Evolutionary conservation across 2,888 invertebrate species (phyloP).

Genomic region (Trisateles emortualis): DNA sequence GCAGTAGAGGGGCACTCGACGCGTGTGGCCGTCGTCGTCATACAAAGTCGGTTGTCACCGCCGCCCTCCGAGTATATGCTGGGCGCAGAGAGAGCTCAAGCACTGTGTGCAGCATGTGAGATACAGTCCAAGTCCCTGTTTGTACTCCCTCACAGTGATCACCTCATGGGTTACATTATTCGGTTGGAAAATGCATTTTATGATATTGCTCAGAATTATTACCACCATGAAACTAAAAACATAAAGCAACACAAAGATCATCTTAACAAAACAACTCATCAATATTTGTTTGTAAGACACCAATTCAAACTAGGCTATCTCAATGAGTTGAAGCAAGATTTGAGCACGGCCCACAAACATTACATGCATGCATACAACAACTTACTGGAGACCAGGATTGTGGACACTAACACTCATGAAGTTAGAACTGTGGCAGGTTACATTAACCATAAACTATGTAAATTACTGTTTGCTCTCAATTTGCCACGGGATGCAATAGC

Average conservation of each 20-base stretch:
- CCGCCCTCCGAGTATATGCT: constrained; percentile 93
- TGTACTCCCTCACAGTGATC: constrained; percentile 96
- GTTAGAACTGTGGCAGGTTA: constrained; percentile 98
- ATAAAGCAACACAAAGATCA: constrained; percentile 96
- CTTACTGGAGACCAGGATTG: constrained; percentile 94
- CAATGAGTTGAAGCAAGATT: constrained; percentile 97
- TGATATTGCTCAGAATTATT: constrained; percentile 97
- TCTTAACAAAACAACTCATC: constrained; percentile 96
- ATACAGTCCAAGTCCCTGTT: constrained; percentile 97
- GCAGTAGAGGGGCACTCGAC: constrained; percentile 91
- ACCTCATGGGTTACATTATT: constrained; percentile 90
- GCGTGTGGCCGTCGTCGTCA: constrained; percentile 94
- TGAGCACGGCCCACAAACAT: constrained; percentile 94
- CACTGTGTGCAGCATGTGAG: constrained; percentile 96
- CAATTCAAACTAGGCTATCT: constrained; percentile 99
- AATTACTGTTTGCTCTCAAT: constrained; percentile 95
- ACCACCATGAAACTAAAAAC: constrained; percentile 94
- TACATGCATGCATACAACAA: constrained; percentile 96
- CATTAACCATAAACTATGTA: constrained; percentile 98
- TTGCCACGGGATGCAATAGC: constrained; percentile 97
- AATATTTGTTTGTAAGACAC: constrained; percentile 96
- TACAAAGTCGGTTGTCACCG: constrained; percentile 93
- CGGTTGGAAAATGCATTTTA: constrained; percentile 97
- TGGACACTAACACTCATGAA: constrained; percentile 97
- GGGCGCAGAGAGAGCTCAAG: constrained; percentile 96